These are phyloP conservation scores for Pomatorhinus ruficollis DNA, from an alignment of 2,113 vertebrate species.

Conservation along the genomic window DNA sequence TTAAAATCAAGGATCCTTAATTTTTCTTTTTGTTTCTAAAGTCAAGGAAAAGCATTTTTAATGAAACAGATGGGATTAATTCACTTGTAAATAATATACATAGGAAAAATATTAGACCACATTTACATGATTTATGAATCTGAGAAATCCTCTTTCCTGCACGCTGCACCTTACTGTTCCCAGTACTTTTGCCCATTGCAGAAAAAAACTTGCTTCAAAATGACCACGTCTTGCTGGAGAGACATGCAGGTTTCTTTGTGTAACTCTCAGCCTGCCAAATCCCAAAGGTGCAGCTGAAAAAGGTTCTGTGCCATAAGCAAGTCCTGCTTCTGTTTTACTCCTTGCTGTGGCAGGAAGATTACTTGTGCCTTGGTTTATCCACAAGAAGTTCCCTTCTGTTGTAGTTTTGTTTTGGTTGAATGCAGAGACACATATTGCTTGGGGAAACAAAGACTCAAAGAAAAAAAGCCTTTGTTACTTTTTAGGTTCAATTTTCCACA, in stretches of 20 bases:
- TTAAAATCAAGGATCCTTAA: not conserved
- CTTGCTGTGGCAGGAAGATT: not conserved
- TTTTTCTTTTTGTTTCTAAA: not conserved
- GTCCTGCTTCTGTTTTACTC: not conserved
- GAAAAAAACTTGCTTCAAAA: not conserved
- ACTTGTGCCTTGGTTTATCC: not conserved
- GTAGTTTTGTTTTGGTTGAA: conserved; percentile 15
- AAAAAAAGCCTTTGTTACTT: not conserved
- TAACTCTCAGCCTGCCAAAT: not conserved
- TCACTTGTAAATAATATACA: not conserved
- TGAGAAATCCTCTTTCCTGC: not conserved
- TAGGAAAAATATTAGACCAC: not conserved
- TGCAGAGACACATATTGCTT: not conserved
- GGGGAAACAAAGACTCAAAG: not conserved
- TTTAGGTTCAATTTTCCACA: not conserved
- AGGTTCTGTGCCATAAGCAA: not conserved
- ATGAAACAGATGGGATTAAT: not conserved
- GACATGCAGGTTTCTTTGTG: fast-evolving
- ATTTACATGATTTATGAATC: not conserved
- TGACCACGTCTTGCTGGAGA: not conserved
- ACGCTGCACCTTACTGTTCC: not conserved
- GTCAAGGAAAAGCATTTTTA: not conserved
- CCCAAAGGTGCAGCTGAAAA: not conserved
- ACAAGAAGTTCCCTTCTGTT: not conserved
- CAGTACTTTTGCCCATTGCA: not conserved